Evolutionary conservation across 2,888 invertebrate genomes (phyloP).

Genomic region (Automeris io): DNA sequence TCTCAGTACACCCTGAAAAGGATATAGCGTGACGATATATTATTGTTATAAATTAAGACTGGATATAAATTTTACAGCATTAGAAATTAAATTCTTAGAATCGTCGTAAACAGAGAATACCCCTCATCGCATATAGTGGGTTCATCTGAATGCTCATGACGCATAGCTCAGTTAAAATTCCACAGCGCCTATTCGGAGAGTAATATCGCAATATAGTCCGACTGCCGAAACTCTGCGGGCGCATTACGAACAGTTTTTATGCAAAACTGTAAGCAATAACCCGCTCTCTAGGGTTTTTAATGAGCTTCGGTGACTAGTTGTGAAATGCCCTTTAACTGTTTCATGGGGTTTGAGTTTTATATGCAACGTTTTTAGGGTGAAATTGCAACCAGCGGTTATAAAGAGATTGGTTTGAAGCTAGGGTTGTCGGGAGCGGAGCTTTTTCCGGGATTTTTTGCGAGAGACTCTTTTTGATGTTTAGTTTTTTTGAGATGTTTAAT

Average conservation of each 20-base stretch:
- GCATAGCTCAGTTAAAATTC: constrained; percentile 54
- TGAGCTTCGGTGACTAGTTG: constrained; percentile 23
- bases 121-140: background rate
- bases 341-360: background rate
- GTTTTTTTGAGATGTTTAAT: no score
- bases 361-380: background rate
- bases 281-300: constrained; percentile 40
- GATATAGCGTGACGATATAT: no score
- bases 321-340: background rate
- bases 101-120: background rate
- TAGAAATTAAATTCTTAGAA: background rate
- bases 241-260: constrained; percentile 40
- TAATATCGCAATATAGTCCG: constrained; percentile 9
- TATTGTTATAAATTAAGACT: no score
- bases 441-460: no score
- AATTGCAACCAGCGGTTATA: background rate
- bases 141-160: background rate
- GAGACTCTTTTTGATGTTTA: no score
- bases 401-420: constrained; percentile 7
- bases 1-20: no score
- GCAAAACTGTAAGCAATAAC: constrained; percentile 60
- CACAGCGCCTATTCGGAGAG: constrained; percentile 10
- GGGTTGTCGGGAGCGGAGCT: no score
- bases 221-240: constrained; percentile 13
- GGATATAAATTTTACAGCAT: no score